These are phyloP conservation scores for Dendrophyllia cribrosa DNA, from an alignment of 64 coral and sea anemone species.

Conservation along the genomic window DNA sequence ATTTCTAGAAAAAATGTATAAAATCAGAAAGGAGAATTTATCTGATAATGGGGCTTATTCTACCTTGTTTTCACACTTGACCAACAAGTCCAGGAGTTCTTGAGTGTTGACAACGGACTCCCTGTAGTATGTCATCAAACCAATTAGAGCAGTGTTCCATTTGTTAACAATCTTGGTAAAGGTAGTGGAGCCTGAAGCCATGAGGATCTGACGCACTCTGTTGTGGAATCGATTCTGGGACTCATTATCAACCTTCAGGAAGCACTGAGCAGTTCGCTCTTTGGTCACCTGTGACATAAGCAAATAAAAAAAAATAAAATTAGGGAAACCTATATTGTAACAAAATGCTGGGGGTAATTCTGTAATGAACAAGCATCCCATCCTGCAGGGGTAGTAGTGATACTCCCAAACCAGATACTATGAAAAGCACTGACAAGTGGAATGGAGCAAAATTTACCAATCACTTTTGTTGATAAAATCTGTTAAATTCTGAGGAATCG, in stretches of 20 bases:
- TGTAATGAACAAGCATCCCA: too few relatives aligned
- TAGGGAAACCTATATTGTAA: neutral
- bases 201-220: slow-evolving; percentile 97
- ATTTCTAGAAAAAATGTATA: too few relatives aligned
- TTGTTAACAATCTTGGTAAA: slow-evolving; percentile 99
- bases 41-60: too few relatives aligned
- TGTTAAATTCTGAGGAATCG: too few relatives aligned
- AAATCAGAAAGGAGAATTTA: too few relatives aligned
- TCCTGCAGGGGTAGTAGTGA: neutral
- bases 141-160: slow-evolving; percentile 99
- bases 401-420: too few relatives aligned
- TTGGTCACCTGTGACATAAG: slow-evolving; percentile 82
- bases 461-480: too few relatives aligned
- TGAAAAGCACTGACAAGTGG: too few relatives aligned
- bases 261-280: slow-evolving; percentile 97
- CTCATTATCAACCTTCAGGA: slow-evolving; percentile 94
- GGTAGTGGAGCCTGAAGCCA: slow-evolving; percentile 99
- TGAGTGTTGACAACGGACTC: slow-evolving; percentile 97
- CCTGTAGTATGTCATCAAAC: slow-evolving; percentile 97
- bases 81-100: slow-evolving; percentile 92
- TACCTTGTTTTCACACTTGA: slow-evolving; percentile 99
- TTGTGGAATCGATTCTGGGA: slow-evolving; percentile 91
- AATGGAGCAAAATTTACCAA: too few relatives aligned
- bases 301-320: neutral
- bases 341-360: neutral